Conservation (phyloP, 2,113 vertebrate species). For the Thomomys bottae region DNA sequence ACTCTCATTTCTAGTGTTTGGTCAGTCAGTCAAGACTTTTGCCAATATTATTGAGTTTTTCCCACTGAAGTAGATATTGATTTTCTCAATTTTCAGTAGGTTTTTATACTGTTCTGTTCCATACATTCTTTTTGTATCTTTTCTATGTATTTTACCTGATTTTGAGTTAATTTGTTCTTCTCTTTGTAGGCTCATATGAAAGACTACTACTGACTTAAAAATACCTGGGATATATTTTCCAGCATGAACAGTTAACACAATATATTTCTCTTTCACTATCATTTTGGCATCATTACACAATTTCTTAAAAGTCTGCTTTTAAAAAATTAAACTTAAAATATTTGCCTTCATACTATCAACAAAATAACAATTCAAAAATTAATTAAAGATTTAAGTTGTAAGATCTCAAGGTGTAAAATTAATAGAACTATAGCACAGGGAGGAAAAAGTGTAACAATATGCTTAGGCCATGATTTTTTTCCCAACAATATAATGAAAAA, state of each 20-base stretch:
- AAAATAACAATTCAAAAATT: background rate
- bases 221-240: background rate
- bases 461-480: background rate
- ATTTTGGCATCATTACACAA: background rate
- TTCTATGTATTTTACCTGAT: background rate
- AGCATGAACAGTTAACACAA: background rate
- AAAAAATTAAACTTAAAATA: background rate
- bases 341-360: background rate
- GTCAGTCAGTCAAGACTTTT: background rate
- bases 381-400: background rate
- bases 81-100: background rate
- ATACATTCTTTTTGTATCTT: background rate
- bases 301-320: background rate
- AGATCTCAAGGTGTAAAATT: background rate
- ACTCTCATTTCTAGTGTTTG: background rate
- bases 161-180: background rate
- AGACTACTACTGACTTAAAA: background rate
- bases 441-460: background rate
- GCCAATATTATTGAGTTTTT: background rate
- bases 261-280: background rate
- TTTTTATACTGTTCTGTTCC: too few species aligned
- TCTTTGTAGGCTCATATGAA: background rate
- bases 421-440: too few species aligned
- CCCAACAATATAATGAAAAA: background rate
- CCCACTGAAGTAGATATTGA: background rate